Evolutionary conservation across 2,797 vertebrate species (phyloP).

Genomic region (Thaleichthys pacificus): DNA sequence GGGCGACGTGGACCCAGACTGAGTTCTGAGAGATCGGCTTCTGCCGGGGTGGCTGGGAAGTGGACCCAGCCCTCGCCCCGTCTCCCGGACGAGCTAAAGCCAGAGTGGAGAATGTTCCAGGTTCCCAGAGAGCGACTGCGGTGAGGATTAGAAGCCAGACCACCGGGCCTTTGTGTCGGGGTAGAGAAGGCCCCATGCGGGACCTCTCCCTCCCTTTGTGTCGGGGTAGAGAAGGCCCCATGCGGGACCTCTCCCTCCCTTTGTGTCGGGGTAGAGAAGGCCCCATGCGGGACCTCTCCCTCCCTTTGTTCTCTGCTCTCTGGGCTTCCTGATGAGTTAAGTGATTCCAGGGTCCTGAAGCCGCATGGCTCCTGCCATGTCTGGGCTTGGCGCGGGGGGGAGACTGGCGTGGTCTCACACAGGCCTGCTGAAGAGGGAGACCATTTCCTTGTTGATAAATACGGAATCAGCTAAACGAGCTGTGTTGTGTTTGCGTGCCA

Average conservation of each 20-base stretch:
- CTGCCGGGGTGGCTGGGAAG: conserved; percentile 50
- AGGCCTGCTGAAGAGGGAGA: background rate
- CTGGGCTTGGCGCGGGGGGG: too few relatives aligned
- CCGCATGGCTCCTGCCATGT: background rate
- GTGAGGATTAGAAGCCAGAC: conserved; percentile 60
- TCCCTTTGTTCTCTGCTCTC: conserved; percentile 59
- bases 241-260: conserved; percentile 51
- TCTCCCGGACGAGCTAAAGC: conserved; percentile 74
- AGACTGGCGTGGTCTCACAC: background rate
- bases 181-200: conserved; percentile 62
- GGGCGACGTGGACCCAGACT: conserved; percentile 36
- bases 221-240: conserved; percentile 61
- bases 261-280: conserved; percentile 69
- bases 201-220: conserved; percentile 40
- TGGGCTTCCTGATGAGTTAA: conserved; percentile 46
- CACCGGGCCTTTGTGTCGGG: conserved; percentile 62
- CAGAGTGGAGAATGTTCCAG: conserved; percentile 64
- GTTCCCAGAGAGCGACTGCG: conserved; percentile 57
- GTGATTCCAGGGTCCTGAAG: background rate
- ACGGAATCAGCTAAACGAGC: background rate
- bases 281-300: conserved; percentile 47
- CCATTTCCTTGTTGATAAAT: background rate
- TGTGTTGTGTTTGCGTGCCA: background rate
- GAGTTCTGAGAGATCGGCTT: conserved; percentile 57
- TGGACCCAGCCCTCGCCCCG: conserved; percentile 55